Base-by-base conservation (phyloP, 2,797 vertebrate species). In the Crenichthys baileyi region DNA sequence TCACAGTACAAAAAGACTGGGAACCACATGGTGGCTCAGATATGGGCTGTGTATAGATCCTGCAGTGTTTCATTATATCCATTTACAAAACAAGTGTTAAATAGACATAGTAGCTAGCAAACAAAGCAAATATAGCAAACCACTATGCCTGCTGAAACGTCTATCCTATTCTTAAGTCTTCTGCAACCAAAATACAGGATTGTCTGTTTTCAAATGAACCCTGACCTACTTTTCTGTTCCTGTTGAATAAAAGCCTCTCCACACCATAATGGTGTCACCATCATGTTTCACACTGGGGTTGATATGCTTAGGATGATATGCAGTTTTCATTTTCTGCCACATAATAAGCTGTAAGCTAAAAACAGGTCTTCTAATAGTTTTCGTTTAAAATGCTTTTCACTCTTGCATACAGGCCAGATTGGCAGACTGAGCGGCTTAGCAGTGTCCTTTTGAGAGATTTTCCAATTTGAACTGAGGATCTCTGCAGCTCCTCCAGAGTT, bases 31-130 rank as follows among this genome's bases (percentile, higher is more conserved):
- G 55, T 6, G 36, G 11, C 31, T 55, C 46, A n/a, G n/a, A 55
- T 8, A n/a, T 36, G 44, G 26, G 2, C 5, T 36, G 16, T 20
- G 4, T 36, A 4, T 67, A 13, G 18, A 6, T 20, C 2, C 26
- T 51, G 41, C 24, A 48, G 24, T n/a, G 39, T 24, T 41, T 13
- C 12, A 18, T 60, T 4, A 63, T 6, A 44, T 18, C 16, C 51
- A 53, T 46, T 46, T 24, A 58, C 15, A 70, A 77, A 79, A 68
- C 68, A 73, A 70, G 24, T 22, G 53, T 16, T 41, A 8, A n/a
- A 24, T 41, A 39, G 12, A 55, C 20, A 55, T 51, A 7, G 12
- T 70, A 8, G n/a, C 9, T 44, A 2, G 65, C 9, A 68, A 63
- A 36, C 16, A 12, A 36, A 18, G 60, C 5, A 61, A 67, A 67